Percentiles rank a stretch among this genome's conserved stretches.
phyloP scores from a whole-genome alignment of 1,140 invertebrate genomes.

The Bombyx mori region DNA sequence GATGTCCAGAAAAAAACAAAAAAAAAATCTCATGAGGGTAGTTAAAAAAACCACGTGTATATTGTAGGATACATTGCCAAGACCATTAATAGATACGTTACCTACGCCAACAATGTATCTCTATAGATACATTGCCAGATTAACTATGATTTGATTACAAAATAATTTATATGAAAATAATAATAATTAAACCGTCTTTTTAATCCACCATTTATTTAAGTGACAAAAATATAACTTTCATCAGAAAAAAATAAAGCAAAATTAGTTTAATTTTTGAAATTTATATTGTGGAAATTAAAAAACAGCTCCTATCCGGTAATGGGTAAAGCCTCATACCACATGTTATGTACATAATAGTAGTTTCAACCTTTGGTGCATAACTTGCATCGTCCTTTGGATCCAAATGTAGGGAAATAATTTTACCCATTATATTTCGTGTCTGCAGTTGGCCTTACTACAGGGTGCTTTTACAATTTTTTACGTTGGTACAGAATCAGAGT shows the following conservation, averaged over 20 bases:
- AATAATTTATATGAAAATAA: constrained; percentile 12
- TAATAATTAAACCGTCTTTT: constrained; percentile 5
- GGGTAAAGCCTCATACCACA: too few species aligned
- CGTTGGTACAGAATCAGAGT: constrained; percentile 14
- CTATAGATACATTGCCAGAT: constrained; percentile 19
- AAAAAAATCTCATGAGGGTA: neutral
- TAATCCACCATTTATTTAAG: too few species aligned
- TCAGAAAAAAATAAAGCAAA: too few species aligned
- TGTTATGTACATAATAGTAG: constrained; percentile 7
- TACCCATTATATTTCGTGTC: constrained; percentile 18
- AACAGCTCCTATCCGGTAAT: too few species aligned
- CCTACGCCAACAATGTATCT: constrained; percentile 13
- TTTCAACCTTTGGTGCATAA: constrained; percentile 20
- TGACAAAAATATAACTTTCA: too few species aligned
- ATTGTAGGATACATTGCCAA: constrained; percentile 18
- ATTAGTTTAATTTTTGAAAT: too few species aligned
- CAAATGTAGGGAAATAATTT: constrained; percentile 20
- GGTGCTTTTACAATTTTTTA: constrained; percentile 8
- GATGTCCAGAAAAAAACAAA: neutral
- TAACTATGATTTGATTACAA: constrained; percentile 12
- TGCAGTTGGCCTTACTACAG: constrained; percentile 8
- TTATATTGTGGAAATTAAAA: too few species aligned
- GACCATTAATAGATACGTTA: constrained; percentile 13
- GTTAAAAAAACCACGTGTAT: constrained; percentile 14
- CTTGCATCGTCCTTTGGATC: constrained; percentile 20